These are phyloP conservation scores for Sylvilagus floridanus DNA, from an alignment of 2,797 vertebrate genomes.

Conservation along the genomic window DNA sequence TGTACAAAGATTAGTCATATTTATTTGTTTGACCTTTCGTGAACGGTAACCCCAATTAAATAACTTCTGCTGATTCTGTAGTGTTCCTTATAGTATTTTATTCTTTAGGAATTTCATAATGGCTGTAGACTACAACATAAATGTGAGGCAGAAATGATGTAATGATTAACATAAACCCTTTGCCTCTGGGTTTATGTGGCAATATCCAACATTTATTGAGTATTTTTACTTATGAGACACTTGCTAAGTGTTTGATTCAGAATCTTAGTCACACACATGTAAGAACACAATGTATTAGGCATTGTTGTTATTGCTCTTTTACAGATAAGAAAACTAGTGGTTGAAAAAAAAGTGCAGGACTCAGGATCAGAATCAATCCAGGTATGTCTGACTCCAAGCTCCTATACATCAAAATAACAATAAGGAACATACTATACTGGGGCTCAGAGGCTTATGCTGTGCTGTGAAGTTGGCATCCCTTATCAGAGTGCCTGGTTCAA, in stretches of 20 bases:
- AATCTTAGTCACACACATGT: neutral
- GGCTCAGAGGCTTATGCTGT: too few species aligned
- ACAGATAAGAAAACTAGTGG: neutral
- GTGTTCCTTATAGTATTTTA: neutral
- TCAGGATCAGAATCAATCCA: slow-evolving; percentile 8
- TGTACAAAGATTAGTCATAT: neutral
- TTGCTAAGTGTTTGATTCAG: neutral
- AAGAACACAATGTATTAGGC: neutral
- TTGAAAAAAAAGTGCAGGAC: neutral
- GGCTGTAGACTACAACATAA: neutral
- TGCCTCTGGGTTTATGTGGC: neutral
- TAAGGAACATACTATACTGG: neutral
- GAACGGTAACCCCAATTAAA: neutral
- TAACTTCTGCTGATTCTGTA: neutral
- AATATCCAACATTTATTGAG: neutral
- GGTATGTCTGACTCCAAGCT: slow-evolving; percentile 4
- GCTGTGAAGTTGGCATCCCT: too few species aligned
- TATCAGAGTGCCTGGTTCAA: too few species aligned
- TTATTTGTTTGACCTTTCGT: neutral
- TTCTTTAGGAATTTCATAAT: neutral
- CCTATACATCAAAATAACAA: slow-evolving; percentile 11
- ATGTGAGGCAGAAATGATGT: neutral
- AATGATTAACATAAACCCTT: neutral
- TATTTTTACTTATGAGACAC: neutral
- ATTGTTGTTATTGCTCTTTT: neutral